Evolutionary conservation across 64 coral and sea anemone genomes (phyloP).

Genomic region (Pocillopora verrucosa): DNA sequence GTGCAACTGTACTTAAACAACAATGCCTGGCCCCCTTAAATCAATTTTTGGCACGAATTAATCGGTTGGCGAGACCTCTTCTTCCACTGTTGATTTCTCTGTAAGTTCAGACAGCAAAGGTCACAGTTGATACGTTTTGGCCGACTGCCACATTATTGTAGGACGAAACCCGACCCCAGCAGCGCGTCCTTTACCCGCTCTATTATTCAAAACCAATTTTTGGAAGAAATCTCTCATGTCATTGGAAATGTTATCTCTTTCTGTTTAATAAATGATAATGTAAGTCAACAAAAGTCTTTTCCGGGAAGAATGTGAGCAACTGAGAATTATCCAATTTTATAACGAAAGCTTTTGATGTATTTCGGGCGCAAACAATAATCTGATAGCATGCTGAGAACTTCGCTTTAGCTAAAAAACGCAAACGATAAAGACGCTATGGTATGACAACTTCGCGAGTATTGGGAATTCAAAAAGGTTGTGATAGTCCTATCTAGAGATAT

Average conservation of each 20-base stretch:
- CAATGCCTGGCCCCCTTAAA: too few species aligned
- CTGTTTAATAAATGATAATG: background rate
- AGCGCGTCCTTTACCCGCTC: background rate
- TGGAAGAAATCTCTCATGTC: too few species aligned
- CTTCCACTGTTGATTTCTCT: slow-evolving; percentile 5
- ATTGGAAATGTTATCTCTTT: too few species aligned
- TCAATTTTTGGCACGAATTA: too few species aligned
- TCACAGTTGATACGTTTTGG: background rate
- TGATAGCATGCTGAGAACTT: slow-evolving; percentile 29
- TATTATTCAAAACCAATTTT: background rate
- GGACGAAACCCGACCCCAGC: background rate
- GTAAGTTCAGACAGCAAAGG: slow-evolving; percentile 20
- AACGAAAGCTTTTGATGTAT: background rate
- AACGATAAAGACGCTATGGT: background rate
- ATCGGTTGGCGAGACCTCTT: too few species aligned
- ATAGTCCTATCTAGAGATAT: background rate
- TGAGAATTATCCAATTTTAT: too few species aligned
- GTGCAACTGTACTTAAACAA: too few species aligned
- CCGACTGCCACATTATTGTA: background rate
- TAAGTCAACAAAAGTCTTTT: background rate
- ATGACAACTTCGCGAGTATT: background rate
- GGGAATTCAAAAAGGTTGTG: background rate
- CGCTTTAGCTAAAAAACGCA: background rate
- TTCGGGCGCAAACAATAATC: slow-evolving; percentile 11
- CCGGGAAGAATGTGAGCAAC: too few species aligned